phyloP scores from a whole-genome alignment of 2,113 vertebrate species.

The Gulo gulo region DNA sequence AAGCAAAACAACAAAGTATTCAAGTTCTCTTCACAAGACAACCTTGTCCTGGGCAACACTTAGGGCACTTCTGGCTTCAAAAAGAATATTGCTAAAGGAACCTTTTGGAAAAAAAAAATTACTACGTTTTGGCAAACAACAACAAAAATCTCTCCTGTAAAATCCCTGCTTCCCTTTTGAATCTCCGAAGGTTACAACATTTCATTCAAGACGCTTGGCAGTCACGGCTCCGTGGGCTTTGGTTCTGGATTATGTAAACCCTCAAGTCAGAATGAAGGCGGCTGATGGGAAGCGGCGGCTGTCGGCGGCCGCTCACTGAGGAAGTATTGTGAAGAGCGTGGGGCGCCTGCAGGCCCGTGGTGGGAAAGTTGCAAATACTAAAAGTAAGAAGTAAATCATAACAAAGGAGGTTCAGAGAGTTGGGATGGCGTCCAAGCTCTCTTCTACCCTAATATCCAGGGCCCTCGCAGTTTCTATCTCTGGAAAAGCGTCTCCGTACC shows the following conservation, averaged over 20 bases:
- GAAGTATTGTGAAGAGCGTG: background rate
- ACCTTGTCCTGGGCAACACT: slow-evolving; percentile 44
- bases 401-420: slow-evolving; percentile 53
- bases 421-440: background rate
- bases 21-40: background rate
- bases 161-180: slow-evolving; percentile 52
- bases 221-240: background rate
- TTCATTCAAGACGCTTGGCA: slow-evolving; percentile 37
- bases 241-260: slow-evolving; percentile 21
- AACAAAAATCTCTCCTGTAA: background rate
- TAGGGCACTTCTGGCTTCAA: background rate
- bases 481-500: background rate
- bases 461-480: slow-evolving; percentile 32
- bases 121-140: slow-evolving; percentile 51
- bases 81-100: slow-evolving; percentile 14
- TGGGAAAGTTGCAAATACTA: background rate
- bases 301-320: background rate
- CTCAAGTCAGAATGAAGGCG: background rate
- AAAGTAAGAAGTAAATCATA: slow-evolving; percentile 15
- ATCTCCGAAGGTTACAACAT: background rate
- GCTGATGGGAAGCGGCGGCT: background rate
- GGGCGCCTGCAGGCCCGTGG: background rate
- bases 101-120: background rate
- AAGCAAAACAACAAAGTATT: slow-evolving; percentile 54
- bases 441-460: slow-evolving; percentile 51